phyloP scores from a whole-genome alignment of 1,140 invertebrate genomes.

The Alviniconcha marisindica region DNA sequence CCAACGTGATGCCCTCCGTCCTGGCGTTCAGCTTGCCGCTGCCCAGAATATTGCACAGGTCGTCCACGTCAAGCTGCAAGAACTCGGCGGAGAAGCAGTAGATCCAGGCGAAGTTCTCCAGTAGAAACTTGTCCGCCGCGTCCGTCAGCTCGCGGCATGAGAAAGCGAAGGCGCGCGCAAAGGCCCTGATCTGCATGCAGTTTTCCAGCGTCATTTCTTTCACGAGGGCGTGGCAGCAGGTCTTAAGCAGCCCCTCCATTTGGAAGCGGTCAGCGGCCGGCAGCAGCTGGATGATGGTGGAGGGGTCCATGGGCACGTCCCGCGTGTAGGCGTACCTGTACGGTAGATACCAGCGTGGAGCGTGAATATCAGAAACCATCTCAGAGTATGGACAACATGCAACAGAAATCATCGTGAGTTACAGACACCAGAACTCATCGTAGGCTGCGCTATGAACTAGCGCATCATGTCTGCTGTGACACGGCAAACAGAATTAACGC shows the following conservation, averaged over 20 bases:
- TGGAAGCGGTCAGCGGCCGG: conserved; percentile 83
- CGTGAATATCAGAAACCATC: neutral
- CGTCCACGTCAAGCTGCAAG: conserved; percentile 91
- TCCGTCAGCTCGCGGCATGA: conserved; percentile 79
- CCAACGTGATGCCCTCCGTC: conserved; percentile 93
- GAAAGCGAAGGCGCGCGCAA: conserved; percentile 86
- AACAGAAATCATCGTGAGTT: too few relatives aligned
- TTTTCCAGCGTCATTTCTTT: conserved; percentile 83
- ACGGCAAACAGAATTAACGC: too few relatives aligned
- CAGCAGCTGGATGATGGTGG: conserved; percentile 87
- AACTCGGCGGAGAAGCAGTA: conserved; percentile 88
- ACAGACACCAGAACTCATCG: too few relatives aligned
- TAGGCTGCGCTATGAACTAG: too few relatives aligned
- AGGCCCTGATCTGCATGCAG: conserved; percentile 88
- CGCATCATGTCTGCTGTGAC: too few relatives aligned
- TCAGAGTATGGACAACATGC: neutral
- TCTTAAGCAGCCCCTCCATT: conserved; percentile 85
- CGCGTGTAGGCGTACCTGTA: conserved; percentile 86
- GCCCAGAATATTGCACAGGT: conserved; percentile 95
- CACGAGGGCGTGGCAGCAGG: conserved; percentile 85
- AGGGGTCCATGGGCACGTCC: conserved; percentile 83
- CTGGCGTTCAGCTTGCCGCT: conserved; percentile 97
- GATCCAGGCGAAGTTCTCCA: conserved; percentile 80
- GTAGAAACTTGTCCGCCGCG: conserved; percentile 79
- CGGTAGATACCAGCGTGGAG: neutral